Percentiles rank a stretch among this genome's conserved stretches.
Conservation (phyloP, 2,888 invertebrate species). For the Sphecodes monilicornis region DNA sequence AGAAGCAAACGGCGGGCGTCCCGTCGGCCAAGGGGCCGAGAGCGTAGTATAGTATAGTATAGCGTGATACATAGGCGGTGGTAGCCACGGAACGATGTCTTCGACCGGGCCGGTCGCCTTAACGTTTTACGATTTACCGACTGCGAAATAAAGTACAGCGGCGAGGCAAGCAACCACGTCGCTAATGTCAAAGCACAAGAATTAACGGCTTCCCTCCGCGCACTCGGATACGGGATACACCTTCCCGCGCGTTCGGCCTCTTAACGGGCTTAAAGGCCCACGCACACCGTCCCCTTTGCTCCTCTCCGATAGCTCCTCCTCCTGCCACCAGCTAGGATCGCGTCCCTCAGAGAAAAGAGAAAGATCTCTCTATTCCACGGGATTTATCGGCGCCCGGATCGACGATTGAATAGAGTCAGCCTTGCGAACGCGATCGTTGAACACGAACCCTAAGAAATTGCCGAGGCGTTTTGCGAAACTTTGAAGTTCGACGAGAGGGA, state of each 20-base stretch:
- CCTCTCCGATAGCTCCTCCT: background rate
- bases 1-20: constrained; percentile 38
- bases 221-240: constrained; percentile 49
- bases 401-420: background rate
- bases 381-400: background rate
- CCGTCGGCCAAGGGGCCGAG: constrained; percentile 12
- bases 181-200: constrained; percentile 68
- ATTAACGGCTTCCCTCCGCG: constrained; percentile 64
- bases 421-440: background rate
- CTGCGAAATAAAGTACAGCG: constrained; percentile 64
- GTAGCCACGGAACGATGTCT: constrained; percentile 50
- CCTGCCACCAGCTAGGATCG: background rate
- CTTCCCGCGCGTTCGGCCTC: constrained; percentile 42
- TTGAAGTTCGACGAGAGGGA: background rate
- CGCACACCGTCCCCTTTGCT: constrained; percentile 27
- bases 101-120: constrained; percentile 38
- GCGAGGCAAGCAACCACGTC: constrained; percentile 56
- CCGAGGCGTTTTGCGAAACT: background rate
- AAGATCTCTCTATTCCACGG: background rate
- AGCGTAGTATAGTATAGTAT: constrained; percentile 3
- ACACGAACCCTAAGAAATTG: background rate
- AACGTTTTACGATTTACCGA: constrained; percentile 66
- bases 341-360: background rate
- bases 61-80: constrained; percentile 51
- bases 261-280: constrained; percentile 45